Evolutionary conservation across 2,888 invertebrate species (phyloP).

Genomic region (Esperia sulphurella): DNA sequence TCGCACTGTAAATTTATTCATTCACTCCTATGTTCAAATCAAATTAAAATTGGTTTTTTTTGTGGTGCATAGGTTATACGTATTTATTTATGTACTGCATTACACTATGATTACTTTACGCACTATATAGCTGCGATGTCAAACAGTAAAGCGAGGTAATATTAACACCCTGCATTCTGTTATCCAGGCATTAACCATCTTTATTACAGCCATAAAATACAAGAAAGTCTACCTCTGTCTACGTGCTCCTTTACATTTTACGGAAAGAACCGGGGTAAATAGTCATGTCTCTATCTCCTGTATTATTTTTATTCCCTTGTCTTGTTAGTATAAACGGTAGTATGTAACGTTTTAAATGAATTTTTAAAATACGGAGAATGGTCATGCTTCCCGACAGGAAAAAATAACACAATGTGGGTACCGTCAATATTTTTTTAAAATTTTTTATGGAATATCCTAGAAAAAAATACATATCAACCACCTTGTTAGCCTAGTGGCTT

Average conservation of each 20-base stretch:
- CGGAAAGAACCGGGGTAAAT: not conserved
- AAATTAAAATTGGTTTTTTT: no score
- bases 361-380: not conserved
- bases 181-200: constrained; percentile 25
- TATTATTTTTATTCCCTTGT: not conserved
- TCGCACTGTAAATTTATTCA: no score
- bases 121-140: not conserved
- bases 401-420: not conserved
- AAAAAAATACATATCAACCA: no score
- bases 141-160: constrained; percentile 2
- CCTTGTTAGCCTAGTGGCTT: no score
- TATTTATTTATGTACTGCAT: no score
- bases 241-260: constrained; percentile 12
- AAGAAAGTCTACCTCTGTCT: constrained; percentile 9
- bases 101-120: no score
- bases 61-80: no score
- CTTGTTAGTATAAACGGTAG: not conserved
- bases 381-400: not conserved
- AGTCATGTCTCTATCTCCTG: not conserved
- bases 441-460: no score
- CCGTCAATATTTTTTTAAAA: no score
- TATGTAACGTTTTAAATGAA: not conserved
- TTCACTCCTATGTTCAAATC: no score
- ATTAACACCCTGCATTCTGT: constrained; percentile 16
- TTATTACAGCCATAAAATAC: constrained; percentile 31